Evolutionary conservation across 2,113 vertebrate species (phyloP).

Genomic region (Corythornis vintsioides): DNA sequence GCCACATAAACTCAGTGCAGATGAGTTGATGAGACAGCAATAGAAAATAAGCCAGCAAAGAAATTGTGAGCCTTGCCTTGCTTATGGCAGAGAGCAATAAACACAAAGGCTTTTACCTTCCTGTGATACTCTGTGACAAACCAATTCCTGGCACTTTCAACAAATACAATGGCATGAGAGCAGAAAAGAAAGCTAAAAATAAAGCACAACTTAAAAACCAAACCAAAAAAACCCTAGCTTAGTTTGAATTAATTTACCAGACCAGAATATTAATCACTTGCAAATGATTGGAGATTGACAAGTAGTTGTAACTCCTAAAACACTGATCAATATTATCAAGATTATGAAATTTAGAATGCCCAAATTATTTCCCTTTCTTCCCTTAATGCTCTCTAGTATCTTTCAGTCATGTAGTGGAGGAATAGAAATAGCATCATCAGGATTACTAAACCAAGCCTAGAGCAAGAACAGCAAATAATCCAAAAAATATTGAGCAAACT

Average conservation of each 20-base stretch:
- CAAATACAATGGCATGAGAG: neutral
- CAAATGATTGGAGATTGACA: neutral
- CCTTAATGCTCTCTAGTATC: neutral
- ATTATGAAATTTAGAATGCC: neutral
- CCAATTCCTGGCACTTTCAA: neutral
- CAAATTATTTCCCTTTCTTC: neutral
- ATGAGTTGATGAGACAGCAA: rapidly evolving
- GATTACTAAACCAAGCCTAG: neutral
- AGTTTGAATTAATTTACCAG: neutral
- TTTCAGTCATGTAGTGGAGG: neutral
- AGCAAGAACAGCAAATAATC: neutral
- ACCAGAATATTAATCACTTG: neutral
- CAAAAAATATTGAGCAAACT: neutral
- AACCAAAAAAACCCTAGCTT: neutral
- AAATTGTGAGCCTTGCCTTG: rapidly evolving
- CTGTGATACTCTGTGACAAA: neutral
- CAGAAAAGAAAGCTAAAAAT: neutral
- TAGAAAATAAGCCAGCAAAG: neutral
- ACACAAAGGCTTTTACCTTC: neutral
- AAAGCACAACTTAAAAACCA: neutral
- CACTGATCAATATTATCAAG: neutral
- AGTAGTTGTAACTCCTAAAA: neutral
- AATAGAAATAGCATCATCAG: neutral
- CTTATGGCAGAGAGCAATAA: neutral
- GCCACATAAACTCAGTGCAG: neutral